These are phyloP conservation scores for Limnothrissa miodon DNA, from an alignment of 2,113 vertebrate genomes.

Conservation along the genomic window DNA sequence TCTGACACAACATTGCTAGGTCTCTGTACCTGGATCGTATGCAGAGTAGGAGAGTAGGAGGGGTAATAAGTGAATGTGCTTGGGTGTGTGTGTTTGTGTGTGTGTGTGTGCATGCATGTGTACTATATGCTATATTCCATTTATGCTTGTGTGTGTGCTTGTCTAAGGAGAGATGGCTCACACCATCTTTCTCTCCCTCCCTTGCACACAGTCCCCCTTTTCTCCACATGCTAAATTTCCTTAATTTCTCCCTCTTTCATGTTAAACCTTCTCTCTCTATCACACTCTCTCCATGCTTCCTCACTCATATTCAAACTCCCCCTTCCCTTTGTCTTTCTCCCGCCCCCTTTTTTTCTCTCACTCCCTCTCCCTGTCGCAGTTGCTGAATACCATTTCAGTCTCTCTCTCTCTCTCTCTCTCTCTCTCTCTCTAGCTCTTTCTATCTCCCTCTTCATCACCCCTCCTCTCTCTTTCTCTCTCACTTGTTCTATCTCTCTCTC, in stretches of 20 bases:
- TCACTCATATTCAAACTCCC: constrained; percentile 36
- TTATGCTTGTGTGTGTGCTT: constrained; percentile 4
- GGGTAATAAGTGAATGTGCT: neutral
- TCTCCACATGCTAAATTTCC: constrained; percentile 36
- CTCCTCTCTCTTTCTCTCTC: constrained; percentile 41
- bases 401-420: constrained; percentile 37
- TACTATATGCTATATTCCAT: constrained; percentile 16
- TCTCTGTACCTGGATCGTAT: neutral
- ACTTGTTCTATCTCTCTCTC: constrained; percentile 35
- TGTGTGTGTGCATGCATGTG: constrained; percentile 21
- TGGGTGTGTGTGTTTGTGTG: neutral
- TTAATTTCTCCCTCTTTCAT: constrained; percentile 34
- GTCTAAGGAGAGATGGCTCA: neutral
- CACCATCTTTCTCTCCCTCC: neutral
- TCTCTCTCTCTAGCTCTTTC: constrained; percentile 16
- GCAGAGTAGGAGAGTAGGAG: neutral
- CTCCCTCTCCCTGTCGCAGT: constrained; percentile 56
- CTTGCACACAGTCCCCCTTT: neutral
- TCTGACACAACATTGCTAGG: neutral
- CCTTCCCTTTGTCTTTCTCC: constrained; percentile 36
- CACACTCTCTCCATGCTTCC: constrained; percentile 30
- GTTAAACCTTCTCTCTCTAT: constrained; percentile 33
- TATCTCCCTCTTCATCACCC: neutral
- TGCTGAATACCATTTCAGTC: constrained; percentile 47
- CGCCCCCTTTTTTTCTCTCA: constrained; percentile 46